Percentiles rank a stretch among this genome's conserved stretches.
These are phyloP conservation scores for Calcarius ornatus DNA, from an alignment of 2,113 vertebrate genomes.

Conservation along the genomic window DNA sequence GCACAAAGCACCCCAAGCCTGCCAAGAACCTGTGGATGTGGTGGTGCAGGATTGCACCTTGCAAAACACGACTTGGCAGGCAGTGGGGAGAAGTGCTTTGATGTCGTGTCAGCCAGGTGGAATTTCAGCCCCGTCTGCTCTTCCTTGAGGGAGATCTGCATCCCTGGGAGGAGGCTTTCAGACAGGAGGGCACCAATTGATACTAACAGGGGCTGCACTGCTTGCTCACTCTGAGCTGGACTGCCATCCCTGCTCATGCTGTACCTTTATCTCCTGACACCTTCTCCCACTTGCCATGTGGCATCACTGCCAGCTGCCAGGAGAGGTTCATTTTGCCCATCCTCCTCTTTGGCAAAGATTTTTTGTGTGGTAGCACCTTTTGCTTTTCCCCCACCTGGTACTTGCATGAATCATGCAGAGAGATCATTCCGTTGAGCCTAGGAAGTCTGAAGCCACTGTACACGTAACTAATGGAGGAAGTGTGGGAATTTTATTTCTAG, in stretches of 20 bases:
- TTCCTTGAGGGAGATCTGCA: not conserved
- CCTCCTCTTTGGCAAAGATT: not conserved
- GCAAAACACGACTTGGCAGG: not conserved
- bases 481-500: not conserved
- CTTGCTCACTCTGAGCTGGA: not conserved
- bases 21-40: not conserved
- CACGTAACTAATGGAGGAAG: not conserved
- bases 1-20: not conserved
- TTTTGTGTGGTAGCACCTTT: not conserved
- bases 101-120: not conserved
- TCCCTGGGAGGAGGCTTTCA: not conserved
- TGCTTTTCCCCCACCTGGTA: not conserved
- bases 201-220: not conserved
- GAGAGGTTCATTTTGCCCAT: not conserved
- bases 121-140: not conserved
- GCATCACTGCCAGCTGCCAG: not conserved
- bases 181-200: rapidly evolving
- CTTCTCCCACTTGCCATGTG: rapidly evolving
- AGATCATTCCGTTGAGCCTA: not conserved
- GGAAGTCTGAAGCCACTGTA: not conserved
- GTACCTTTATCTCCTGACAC: not conserved
- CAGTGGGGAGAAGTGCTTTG: not conserved
- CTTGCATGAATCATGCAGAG: not conserved
- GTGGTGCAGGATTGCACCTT: not conserved
- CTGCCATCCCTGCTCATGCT: not conserved